Percentiles rank a stretch among this genome's conserved stretches.
These are phyloP conservation scores for Oceanodroma tethys DNA, from an alignment of 2,113 vertebrate species.

Conservation along the genomic window DNA sequence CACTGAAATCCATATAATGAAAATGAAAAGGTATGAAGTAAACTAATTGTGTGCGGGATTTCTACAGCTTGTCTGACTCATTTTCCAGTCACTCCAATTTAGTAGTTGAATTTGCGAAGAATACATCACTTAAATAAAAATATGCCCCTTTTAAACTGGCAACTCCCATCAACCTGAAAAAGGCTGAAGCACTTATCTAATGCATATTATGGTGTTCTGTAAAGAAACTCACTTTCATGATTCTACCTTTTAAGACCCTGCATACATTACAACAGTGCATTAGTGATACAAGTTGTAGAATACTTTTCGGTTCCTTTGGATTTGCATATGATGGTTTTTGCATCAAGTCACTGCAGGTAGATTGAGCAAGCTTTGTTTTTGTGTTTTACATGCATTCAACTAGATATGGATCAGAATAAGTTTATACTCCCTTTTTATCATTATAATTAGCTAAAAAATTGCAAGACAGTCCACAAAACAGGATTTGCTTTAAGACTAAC, in stretches of 20 bases:
- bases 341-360: conserved; percentile 93
- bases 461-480: conserved; percentile 92
- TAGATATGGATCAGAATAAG: conserved; percentile 86
- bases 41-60: conserved; percentile 15
- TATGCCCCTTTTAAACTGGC: conserved; percentile 59
- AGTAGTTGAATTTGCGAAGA: conserved; percentile 34
- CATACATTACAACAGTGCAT: conserved; percentile 84
- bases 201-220: conserved; percentile 37
- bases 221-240: conserved; percentile 64
- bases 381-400: conserved; percentile 91
- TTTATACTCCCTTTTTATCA: conserved; percentile 89
- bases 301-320: conserved; percentile 86
- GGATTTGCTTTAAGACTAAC: conserved; percentile 83
- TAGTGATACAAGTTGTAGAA: conserved; percentile 85
- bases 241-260: conserved; percentile 71
- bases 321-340: conserved; percentile 90
- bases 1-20: conserved; percentile 39
- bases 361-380: conserved; percentile 89
- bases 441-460: conserved; percentile 91
- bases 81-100: conserved; percentile 49
- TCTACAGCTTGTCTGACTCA: conserved; percentile 1
- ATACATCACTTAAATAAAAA: conserved; percentile 57
- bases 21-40: conserved; percentile 23
- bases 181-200: conserved; percentile 62
- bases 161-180: conserved; percentile 60